phyloP scores from a whole-genome alignment of 1,140 invertebrate species.

The Dendrolimus punctatus region DNA sequence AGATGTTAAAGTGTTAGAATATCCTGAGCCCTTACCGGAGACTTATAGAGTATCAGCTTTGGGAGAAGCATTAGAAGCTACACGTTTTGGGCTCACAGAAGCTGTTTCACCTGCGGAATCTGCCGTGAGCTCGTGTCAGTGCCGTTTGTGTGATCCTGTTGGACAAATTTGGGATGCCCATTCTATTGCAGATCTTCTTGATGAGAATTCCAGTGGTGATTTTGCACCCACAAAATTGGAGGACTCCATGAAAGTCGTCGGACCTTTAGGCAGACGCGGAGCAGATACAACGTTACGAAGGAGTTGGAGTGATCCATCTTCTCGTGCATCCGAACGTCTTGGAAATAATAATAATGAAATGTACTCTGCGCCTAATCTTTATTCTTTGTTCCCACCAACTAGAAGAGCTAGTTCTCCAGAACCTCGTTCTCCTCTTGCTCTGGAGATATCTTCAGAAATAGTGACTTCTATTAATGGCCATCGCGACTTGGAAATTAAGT shows the following conservation, averaged over 20 bases:
- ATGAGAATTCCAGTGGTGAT: conserved; percentile 62
- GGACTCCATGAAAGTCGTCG: conserved; percentile 65
- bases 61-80: conserved; percentile 66
- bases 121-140: conserved; percentile 79
- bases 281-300: conserved; percentile 69
- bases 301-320: conserved; percentile 76
- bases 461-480: conserved; percentile 84
- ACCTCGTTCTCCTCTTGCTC: conserved; percentile 46
- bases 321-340: conserved; percentile 50
- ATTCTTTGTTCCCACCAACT: conserved; percentile 71
- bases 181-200: conserved; percentile 55
- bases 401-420: conserved; percentile 62
- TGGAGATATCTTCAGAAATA: conserved; percentile 84
- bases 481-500: conserved; percentile 84
- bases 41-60: conserved; percentile 54
- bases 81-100: conserved; percentile 49
- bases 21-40: conserved; percentile 50
- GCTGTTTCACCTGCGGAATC: conserved; percentile 59
- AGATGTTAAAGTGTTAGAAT: conserved; percentile 56
- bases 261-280: conserved; percentile 43
- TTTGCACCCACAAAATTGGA: conserved; percentile 61
- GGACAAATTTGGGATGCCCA: conserved; percentile 85
- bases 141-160: conserved; percentile 84
- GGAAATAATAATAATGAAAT: conserved; percentile 50
- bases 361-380: conserved; percentile 50